Percentiles rank a stretch among this genome's conserved stretches.
Conservation (phyloP, 2,797 vertebrate species). For the Toxotes lorentzi region DNA sequence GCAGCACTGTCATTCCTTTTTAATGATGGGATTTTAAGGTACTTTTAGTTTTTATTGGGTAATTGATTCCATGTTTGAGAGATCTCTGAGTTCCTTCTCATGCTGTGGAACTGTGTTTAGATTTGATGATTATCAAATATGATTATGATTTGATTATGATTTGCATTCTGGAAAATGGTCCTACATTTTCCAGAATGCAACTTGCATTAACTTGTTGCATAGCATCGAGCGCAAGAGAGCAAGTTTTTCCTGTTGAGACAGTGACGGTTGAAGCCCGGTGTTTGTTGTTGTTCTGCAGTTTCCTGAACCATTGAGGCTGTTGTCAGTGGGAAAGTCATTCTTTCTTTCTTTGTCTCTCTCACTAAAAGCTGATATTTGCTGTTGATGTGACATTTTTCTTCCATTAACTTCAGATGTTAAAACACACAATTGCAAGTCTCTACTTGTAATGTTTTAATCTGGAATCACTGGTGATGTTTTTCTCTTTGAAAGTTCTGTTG, state of each 20-base stretch:
- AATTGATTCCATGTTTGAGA: not conserved
- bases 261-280: conserved; percentile 14
- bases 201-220: conserved; percentile 56
- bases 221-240: conserved; percentile 19
- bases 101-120: not conserved
- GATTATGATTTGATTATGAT: too few species aligned
- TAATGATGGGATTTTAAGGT: not conserved
- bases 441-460: not conserved
- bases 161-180: too few species aligned
- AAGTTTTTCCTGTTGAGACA: conserved; percentile 69
- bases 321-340: not conserved
- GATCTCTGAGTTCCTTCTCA: not conserved
- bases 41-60: not conserved
- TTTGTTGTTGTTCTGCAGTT: conserved; percentile 33
- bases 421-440: not conserved
- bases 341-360: not conserved
- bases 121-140: not conserved
- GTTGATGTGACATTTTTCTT: not conserved
- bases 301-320: not conserved
- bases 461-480: not conserved
- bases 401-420: not conserved
- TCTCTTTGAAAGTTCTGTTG: not conserved
- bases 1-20: not conserved
- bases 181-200: not conserved
- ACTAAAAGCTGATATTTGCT: not conserved